phyloP scores from a whole-genome alignment of 2,797 vertebrate species.

The Halcyon smyrnensis region DNA sequence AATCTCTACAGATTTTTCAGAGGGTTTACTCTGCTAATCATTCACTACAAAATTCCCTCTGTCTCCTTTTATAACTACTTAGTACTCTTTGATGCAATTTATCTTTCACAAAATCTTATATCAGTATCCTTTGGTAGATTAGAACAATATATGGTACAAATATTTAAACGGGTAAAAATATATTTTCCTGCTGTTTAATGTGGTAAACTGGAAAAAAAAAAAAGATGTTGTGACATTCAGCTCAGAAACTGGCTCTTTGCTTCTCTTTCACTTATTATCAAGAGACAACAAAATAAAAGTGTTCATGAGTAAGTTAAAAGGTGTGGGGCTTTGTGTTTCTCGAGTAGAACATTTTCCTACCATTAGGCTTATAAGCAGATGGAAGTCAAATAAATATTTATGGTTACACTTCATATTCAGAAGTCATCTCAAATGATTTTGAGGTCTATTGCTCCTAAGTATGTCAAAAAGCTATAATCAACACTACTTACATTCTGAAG shows the following conservation, averaged over 20 bases:
- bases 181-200: neutral
- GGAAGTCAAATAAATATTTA: neutral
- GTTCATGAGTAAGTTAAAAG: neutral
- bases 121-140: neutral
- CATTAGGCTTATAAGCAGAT: neutral
- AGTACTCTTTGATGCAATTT: rapidly evolving
- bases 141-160: neutral
- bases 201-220: neutral
- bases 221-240: neutral
- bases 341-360: neutral
- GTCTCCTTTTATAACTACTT: neutral
- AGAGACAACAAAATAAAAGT: neutral
- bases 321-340: neutral
- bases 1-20: neutral
- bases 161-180: neutral
- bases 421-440: neutral
- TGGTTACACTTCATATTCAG: neutral
- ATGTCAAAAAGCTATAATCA: neutral
- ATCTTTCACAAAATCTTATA: neutral
- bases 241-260: neutral
- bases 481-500: neutral
- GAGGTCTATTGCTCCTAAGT: neutral
- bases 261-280: neutral
- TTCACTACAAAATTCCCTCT: neutral
- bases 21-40: neutral